A percentile compares a stretch with the other conserved stretches of the same genome.
phyloP scores from a whole-genome alignment of 2,797 vertebrate genomes.

The Eulemur rubriventer region DNA sequence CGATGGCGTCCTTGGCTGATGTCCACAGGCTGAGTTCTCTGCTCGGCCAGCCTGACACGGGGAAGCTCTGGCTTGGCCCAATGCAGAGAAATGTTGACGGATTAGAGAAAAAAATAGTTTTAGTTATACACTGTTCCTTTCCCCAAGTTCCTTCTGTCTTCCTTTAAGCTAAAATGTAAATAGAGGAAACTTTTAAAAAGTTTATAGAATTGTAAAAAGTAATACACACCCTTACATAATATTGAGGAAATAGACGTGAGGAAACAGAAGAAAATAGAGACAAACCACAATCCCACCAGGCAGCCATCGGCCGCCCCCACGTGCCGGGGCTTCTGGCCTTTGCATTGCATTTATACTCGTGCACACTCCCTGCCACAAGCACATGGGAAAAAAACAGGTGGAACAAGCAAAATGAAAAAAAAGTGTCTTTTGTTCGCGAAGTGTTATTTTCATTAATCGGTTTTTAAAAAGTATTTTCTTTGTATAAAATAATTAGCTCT shows the following conservation, averaged over 20 bases:
- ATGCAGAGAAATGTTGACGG: not conserved
- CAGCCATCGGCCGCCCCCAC: accelerated
- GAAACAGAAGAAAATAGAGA: not conserved
- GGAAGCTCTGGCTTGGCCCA: not conserved
- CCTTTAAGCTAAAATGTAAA: not conserved
- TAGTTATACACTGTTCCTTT: not conserved
- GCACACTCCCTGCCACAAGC: not conserved
- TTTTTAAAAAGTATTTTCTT: not conserved
- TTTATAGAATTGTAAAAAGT: not conserved
- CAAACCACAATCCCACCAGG: accelerated
- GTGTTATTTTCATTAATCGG: not conserved
- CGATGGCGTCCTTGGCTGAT: too few species aligned
- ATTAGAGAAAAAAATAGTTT: not conserved
- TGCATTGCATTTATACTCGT: accelerated
- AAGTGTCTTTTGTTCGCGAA: not conserved
- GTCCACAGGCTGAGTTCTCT: not conserved
- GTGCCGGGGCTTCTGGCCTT: too few species aligned
- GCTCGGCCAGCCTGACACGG: not conserved
- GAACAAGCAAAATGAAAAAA: not conserved
- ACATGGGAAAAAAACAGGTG: not conserved
- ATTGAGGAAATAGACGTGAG: not conserved
- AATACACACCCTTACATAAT: not conserved
- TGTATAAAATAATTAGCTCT: not conserved
- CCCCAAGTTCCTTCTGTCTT: too few species aligned
- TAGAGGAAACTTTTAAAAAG: not conserved